Evolutionary conservation across 2,113 vertebrate genomes (phyloP).

Genomic region (Butastur rufipennis): DNA sequence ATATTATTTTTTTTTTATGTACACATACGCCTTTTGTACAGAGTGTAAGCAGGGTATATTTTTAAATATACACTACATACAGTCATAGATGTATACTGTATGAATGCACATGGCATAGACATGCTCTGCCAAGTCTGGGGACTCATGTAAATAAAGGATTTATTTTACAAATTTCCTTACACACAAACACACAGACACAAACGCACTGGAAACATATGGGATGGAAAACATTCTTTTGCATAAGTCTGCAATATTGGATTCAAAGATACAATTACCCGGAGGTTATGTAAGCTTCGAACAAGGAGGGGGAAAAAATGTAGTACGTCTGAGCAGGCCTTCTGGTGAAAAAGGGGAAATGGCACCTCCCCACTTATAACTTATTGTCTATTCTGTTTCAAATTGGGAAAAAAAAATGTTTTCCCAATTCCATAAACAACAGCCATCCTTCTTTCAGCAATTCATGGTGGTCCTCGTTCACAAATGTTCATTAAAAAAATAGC

Average conservation of each 20-base stretch:
- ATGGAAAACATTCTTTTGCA: constrained; percentile 37
- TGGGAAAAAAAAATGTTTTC: constrained; percentile 70
- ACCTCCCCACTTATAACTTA: constrained; percentile 39
- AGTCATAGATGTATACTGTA: not conserved
- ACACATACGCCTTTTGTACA: not conserved
- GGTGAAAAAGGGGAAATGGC: constrained; percentile 47
- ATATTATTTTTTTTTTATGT: not conserved
- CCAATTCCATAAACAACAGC: constrained; percentile 70
- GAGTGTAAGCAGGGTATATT: not conserved
- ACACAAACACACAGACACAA: constrained; percentile 6
- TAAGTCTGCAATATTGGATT: constrained; percentile 25
- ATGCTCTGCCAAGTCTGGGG: not conserved
- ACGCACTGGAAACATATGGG: constrained; percentile 27
- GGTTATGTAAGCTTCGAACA: constrained; percentile 46
- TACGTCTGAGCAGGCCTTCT: constrained; percentile 40
- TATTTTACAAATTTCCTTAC: constrained; percentile 49
- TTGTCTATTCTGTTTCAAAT: constrained; percentile 69
- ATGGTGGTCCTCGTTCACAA: constrained; percentile 72
- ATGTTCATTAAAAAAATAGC: constrained; percentile 28
- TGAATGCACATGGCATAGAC: not conserved
- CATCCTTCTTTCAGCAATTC: constrained; percentile 73
- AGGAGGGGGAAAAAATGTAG: not conserved
- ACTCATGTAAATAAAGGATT: constrained; percentile 44
- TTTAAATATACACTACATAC: not conserved
- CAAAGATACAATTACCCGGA: constrained; percentile 37